phyloP scores from a whole-genome alignment of 2,797 vertebrate genomes.

The Hoplostethus atlanticus region DNA sequence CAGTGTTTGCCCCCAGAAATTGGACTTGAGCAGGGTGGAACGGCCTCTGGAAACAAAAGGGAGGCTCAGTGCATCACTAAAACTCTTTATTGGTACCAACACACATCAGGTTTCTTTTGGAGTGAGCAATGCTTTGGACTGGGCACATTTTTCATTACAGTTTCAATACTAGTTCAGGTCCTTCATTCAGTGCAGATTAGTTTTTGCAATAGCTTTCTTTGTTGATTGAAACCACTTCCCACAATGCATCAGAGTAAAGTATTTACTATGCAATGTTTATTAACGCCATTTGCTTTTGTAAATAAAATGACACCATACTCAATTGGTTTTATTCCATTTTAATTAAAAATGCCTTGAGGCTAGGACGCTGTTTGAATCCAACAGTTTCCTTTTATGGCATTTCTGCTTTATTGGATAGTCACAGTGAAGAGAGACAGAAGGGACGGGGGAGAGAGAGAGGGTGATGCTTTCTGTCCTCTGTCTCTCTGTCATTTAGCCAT shows the following conservation, averaged over 20 bases:
- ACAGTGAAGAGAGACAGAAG: no score
- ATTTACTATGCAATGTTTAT: not conserved
- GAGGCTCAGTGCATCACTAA: not conserved
- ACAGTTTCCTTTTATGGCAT: no score
- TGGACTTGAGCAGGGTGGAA: not conserved
- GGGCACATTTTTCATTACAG: not conserved
- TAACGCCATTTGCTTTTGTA: not conserved
- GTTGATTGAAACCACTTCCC: not conserved
- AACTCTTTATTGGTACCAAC: not conserved
- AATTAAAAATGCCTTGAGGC: no score
- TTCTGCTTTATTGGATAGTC: no score
- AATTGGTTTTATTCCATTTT: no score
- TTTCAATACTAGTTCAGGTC: not conserved
- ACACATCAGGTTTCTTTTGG: not conserved
- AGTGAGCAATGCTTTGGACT: not conserved
- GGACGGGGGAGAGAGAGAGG: no score
- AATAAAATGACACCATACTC: not conserved
- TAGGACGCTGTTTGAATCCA: no score
- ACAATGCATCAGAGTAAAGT: not conserved
- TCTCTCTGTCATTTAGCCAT: not conserved
- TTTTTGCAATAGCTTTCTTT: slow-evolving; percentile 8
- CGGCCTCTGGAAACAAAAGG: not conserved
- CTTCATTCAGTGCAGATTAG: not conserved
- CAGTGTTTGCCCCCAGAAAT: not conserved
- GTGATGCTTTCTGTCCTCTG: not conserved